A percentile compares a stretch with the other conserved stretches of the same genome.
Evolutionary conservation across 2,888 invertebrate species (phyloP).

Genomic region (Xestia ashworthii): DNA sequence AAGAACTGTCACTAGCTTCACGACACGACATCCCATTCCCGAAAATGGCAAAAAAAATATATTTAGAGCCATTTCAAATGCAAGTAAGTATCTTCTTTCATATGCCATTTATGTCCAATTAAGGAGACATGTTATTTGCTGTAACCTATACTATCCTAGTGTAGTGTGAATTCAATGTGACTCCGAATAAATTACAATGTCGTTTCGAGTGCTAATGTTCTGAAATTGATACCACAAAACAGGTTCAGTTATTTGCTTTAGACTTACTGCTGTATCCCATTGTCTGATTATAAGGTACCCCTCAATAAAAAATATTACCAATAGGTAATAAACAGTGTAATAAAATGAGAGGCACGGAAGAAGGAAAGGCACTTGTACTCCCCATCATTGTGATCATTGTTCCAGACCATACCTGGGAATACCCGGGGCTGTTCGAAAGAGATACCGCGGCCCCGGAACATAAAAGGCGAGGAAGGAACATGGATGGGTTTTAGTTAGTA

Average conservation of each 20-base stretch:
- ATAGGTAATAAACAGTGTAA: no score
- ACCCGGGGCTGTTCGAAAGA: no score
- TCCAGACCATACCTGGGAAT: no score
- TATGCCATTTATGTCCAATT: not conserved
- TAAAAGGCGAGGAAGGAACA: no score
- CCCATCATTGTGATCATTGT: no score
- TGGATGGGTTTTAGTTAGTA: no score
- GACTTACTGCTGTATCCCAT: constrained; percentile 4
- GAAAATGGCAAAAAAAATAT: no score
- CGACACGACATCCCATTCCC: no score
- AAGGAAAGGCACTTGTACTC: no score
- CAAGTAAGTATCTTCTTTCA: not conserved
- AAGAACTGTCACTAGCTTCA: no score
- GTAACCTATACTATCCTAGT: not conserved
- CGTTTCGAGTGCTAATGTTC: constrained; percentile 2
- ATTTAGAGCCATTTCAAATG: not conserved
- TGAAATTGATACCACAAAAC: not conserved
- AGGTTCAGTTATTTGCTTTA: constrained; percentile 1
- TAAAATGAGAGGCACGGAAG: no score
- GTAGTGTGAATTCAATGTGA: not conserved
- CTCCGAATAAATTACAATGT: constrained; percentile 10
- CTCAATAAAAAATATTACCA: not conserved
- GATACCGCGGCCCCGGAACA: no score
- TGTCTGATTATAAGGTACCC: constrained; percentile 5
- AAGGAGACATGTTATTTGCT: not conserved